Conservation (phyloP, 2,113 vertebrate genomes). For the Gracilinanus agilis region DNA sequence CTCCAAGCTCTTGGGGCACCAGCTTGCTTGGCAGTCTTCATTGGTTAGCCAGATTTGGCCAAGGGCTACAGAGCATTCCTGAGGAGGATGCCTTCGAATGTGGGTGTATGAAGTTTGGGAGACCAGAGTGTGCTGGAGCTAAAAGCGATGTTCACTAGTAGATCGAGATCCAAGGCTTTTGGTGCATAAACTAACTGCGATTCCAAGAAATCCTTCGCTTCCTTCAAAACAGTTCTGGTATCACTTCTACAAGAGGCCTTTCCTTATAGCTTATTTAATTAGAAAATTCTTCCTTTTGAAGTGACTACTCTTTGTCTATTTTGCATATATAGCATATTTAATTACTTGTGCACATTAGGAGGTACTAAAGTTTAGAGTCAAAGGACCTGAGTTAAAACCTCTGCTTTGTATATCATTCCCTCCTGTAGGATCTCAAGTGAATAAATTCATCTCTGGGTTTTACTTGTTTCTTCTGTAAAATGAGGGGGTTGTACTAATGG, state of each 20-base stretch:
- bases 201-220: background rate
- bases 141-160: background rate
- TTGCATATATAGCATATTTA: background rate
- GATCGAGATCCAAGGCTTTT: slow-evolving; percentile 2
- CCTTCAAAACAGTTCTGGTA: background rate
- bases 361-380: background rate
- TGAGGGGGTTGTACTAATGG: background rate
- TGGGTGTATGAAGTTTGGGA: background rate
- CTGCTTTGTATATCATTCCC: background rate
- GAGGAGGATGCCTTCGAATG: background rate
- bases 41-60: slow-evolving; percentile 59
- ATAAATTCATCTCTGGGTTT: background rate
- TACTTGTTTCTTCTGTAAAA: background rate
- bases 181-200: background rate
- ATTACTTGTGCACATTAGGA: background rate
- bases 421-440: background rate
- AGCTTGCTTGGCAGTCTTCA: slow-evolving; percentile 62
- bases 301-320: background rate
- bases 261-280: background rate
- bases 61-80: slow-evolving; percentile 31
- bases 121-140: background rate
- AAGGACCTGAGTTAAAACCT: background rate
- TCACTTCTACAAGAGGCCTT: no score
- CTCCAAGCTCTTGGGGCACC: background rate
- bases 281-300: background rate